Conservation (phyloP, 92 coral and sea anemone genomes). For the Desmophyllum pertusum region DNA sequence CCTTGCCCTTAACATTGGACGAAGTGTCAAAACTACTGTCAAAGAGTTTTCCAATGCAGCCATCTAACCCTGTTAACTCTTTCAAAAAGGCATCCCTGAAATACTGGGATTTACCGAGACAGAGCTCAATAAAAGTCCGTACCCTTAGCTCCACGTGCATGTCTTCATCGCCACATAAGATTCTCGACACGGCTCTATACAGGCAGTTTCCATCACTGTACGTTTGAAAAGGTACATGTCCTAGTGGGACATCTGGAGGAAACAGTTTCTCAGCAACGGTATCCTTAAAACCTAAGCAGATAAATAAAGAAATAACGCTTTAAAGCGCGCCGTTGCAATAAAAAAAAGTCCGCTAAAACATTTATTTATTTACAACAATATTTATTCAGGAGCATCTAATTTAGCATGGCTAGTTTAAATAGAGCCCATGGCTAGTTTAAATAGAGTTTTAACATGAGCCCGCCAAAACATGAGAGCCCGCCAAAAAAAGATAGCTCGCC, state of each 20-base stretch:
- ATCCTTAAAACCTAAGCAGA: too few relatives aligned
- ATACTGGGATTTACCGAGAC: constrained; percentile 42
- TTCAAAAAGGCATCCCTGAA: constrained; percentile 40
- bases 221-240: constrained; percentile 31
- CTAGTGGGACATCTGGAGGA: constrained; percentile 34
- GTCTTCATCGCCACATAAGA: constrained; percentile 44
- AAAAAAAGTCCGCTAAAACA: too few relatives aligned
- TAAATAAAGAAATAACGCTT: too few relatives aligned
- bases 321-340: too few relatives aligned
- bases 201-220: constrained; percentile 47
- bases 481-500: too few relatives aligned
- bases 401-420: too few relatives aligned
- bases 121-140: constrained; percentile 56
- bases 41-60: constrained; percentile 35
- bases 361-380: too few relatives aligned
- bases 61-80: constrained; percentile 43
- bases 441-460: too few relatives aligned
- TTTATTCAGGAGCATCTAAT: too few relatives aligned
- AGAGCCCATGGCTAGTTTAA: too few relatives aligned
- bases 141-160: constrained; percentile 54
- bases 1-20: constrained; percentile 35
- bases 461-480: too few relatives aligned
- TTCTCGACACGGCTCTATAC: constrained; percentile 37
- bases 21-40: constrained; percentile 71
- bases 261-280: neutral